Evolutionary conservation across 2,888 invertebrate genomes (phyloP), one percentile per base, ranked within the genome.

Genomic region (Apodemia mormo): DNA sequence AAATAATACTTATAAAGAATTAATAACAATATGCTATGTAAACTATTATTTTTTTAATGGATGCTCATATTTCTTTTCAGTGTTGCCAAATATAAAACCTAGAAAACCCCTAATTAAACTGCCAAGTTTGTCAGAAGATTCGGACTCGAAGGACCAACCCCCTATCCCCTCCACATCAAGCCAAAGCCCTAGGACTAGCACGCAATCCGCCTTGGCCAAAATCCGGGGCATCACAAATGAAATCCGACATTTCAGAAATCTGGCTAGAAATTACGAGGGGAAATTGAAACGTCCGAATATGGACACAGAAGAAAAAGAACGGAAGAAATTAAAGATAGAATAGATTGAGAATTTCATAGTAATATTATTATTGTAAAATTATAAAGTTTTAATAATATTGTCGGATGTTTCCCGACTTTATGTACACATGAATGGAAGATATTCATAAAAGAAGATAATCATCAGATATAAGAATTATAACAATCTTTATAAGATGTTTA

Each of bases 61-160:
- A 2, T 45, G 1, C 1, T 7, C 2, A 9, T 40, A 40, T 45
- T 45, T 45, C 66, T 67, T 82, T 82, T 0, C 86, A 92, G 91
- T 82, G 30, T 72, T 87, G 1, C 86, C 92, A n/a, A 93, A 93
- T 80, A 93, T 93, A 58, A 90, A 90, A 71, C 92, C 92, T 0
- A 80, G 93, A 0, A 91, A 90, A 52, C 83, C 93, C 0, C 68
- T 85, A 1, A 89, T 93, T 74, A 89, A 87, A 14, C 78, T 92
- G 14, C 92, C 93, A 0, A 88, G 87, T 52, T 71, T 91, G 0
- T 85, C 88, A 0, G 88, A 89, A 70, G 84, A 83, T 5, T 70
- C 75, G 0, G 86, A 84, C 9, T 81, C 83, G 0, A 78, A 82
- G 0, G 64, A 78, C 0, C 84, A 83, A 72, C 33, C 79, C 2